Evolutionary conservation across 2,797 vertebrate species (phyloP), one percentile per base, ranked within the genome.

Genomic region (Ctenochaetus hawaiiensis): DNA sequence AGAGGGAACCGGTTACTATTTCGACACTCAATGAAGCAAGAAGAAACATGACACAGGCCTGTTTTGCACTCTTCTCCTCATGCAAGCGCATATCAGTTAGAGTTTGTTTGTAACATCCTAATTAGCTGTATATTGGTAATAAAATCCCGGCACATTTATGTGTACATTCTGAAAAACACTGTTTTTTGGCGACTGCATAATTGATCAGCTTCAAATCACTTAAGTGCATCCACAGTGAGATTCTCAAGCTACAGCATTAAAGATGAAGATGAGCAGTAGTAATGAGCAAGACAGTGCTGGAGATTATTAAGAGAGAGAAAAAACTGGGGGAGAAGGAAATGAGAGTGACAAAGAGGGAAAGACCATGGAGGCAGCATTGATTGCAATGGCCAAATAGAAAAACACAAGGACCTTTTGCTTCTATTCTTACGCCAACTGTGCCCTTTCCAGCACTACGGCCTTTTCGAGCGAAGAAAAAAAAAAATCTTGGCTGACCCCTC

Each of bases 401-500:
- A 91, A 88, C 84, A 82, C 60, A 0, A 37, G 71, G 83, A 88
- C 89, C 88, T 91, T 91, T 90, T 56, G 72, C 85, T 78, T 87
- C 83, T 85, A 74, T 90, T 90, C 81, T 88, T 68, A 71, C 79
- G 83, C 81, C 22, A 66, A 57, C 68, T 9, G 2, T 93, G 90
- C 78, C 91, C 89, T 93, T 93, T 92, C 41, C 82, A 87, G 54
- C 45, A 65, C 75, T 56, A 61, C 82, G 74, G 85, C 83, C 86
- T 90, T 92, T 91, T 64, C 74, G 61, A 53, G 54, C 69, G 84
- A 86, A 81, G 52, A 80, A 48, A 48, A 48, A 11, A 47, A 48
- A 48, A 48, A 14, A 80, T 85, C 77, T 67, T 75, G 56, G 75
- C 79, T 86, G 80, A 90, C 88, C 87, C 77, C 66, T 71, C 72